Evolutionary conservation across 2,113 vertebrate genomes (phyloP).

Genomic region (Dicerorhinus sumatrensis): DNA sequence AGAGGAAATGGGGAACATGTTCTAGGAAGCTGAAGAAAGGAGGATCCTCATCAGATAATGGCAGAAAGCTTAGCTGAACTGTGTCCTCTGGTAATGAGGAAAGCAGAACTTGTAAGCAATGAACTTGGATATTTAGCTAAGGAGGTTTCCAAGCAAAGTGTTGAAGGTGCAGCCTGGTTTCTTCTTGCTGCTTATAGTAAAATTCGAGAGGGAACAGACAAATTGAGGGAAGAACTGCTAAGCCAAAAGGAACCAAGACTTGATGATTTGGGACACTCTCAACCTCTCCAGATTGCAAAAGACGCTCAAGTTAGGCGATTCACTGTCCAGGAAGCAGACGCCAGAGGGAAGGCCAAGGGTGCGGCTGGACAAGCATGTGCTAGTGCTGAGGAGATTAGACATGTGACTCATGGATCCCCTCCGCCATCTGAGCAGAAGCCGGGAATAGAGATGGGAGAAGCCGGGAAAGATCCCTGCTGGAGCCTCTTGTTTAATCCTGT

Average conservation of each 20-base stretch:
- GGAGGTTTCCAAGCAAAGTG: background rate
- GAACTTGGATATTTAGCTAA: background rate
- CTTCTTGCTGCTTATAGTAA: background rate
- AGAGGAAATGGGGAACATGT: background rate
- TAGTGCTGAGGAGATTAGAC: background rate
- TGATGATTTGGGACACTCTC: background rate
- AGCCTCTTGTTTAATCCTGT: background rate
- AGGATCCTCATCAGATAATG: background rate
- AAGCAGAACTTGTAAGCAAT: background rate
- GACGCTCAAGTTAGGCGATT: background rate
- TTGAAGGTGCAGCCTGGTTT: background rate
- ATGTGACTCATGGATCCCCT: background rate
- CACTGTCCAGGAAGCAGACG: background rate
- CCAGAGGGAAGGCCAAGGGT: background rate
- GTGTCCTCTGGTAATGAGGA: background rate
- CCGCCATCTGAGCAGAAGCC: background rate
- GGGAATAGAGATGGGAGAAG: background rate
- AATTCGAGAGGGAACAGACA: background rate
- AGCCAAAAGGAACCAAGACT: background rate
- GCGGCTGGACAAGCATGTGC: background rate
- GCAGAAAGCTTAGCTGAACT: background rate
- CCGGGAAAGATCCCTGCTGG: background rate
- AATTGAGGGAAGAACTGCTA: background rate
- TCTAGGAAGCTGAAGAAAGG: background rate
- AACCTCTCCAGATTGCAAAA: background rate